Evolutionary conservation across 35 echinoderm and acorn worm species (phyloP).

Genomic region (Heliocidaris tuberculata): DNA sequence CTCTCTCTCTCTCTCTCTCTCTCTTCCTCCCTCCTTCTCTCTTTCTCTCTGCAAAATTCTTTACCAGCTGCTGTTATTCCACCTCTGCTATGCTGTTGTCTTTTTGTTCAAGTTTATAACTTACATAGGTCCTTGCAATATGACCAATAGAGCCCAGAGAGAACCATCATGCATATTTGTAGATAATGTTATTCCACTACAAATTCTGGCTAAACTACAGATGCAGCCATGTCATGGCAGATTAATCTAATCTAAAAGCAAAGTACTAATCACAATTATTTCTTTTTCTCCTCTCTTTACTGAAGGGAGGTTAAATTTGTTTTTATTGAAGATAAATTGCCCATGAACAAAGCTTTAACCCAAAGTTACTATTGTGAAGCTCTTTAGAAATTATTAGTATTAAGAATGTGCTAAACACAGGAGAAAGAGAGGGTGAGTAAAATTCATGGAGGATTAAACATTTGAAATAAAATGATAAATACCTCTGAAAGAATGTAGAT

Average conservation of each 20-base stretch:
- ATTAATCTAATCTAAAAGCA: conserved; percentile 3
- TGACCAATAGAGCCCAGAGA: not conserved
- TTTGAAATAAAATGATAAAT: conserved; percentile 9
- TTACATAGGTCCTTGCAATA: not conserved
- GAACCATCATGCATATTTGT: not conserved
- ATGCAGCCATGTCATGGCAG: not conserved
- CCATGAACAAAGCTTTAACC: not conserved
- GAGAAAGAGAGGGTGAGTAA: not conserved
- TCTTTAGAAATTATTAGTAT: not conserved
- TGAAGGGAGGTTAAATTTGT: not conserved
- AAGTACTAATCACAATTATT: not conserved
- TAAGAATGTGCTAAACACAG: not conserved
- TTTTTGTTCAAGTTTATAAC: not conserved
- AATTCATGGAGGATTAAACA: not conserved
- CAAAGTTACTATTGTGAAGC: not conserved
- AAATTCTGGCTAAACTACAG: not conserved
- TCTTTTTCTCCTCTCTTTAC: not conserved
- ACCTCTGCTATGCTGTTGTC: not conserved
- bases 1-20: too few relatives aligned
- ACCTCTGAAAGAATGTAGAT: not conserved
- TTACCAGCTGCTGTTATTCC: not conserved
- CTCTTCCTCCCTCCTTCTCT: too few relatives aligned
- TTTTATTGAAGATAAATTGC: conserved; percentile 4
- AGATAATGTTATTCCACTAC: not conserved
- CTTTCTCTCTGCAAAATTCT: not conserved